These are phyloP conservation scores for Percopsis transmontana DNA, from an alignment of 2,113 vertebrate genomes.

Conservation along the genomic window DNA sequence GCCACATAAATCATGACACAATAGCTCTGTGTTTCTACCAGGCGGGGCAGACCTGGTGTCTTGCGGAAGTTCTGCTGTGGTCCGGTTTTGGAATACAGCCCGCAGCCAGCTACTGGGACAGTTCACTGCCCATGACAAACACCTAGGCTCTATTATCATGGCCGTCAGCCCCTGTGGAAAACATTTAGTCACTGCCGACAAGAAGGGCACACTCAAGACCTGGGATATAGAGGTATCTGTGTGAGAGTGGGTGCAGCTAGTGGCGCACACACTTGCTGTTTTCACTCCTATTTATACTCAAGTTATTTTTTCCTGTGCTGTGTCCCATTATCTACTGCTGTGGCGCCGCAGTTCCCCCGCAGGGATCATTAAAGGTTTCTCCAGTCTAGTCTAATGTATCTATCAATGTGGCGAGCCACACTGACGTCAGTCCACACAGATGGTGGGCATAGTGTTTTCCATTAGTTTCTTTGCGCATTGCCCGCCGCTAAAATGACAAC, in stretches of 20 bases:
- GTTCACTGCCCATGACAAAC: constrained; percentile 69
- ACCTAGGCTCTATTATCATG: constrained; percentile 69
- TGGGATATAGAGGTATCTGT: constrained; percentile 72
- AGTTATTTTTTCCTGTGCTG: too few species aligned
- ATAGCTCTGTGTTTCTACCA: constrained; percentile 28
- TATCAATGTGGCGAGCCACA: not conserved
- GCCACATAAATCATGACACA: too few species aligned
- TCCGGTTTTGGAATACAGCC: constrained; percentile 75
- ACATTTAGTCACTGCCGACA: constrained; percentile 75
- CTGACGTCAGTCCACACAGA: not conserved
- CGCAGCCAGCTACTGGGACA: constrained; percentile 68
- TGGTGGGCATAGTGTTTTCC: constrained; percentile 18
- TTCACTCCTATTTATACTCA: not conserved
- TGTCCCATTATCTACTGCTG: too few species aligned
- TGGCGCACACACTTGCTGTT: not conserved
- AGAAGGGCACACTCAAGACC: constrained; percentile 69
- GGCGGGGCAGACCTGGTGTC: constrained; percentile 74
- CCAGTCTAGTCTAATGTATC: not conserved
- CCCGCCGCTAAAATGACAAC: constrained; percentile 35
- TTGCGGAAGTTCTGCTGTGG: constrained; percentile 74
- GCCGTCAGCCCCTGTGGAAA: constrained; percentile 56
- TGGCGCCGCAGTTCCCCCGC: too few species aligned
- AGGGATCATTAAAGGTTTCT: too few species aligned
- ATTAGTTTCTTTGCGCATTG: constrained; percentile 27
- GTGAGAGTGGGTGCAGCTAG: not conserved